Evolutionary conservation across 2,888 invertebrate species (phyloP), one percentile per base, ranked within the genome.

Genomic region (Ophion costatus): DNA sequence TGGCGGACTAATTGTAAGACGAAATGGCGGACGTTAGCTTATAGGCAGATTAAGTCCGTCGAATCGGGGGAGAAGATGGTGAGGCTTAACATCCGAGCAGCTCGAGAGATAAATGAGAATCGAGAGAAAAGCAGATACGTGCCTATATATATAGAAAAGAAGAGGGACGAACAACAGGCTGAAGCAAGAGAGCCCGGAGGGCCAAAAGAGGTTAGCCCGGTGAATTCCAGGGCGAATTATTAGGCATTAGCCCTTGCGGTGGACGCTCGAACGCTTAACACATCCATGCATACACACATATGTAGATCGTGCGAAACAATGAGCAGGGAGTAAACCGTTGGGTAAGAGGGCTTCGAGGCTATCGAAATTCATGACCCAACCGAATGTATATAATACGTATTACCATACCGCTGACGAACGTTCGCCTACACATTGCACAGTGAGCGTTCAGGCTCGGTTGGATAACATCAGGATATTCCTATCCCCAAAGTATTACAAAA

Each of bases 171-270:
- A 75, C 51, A 56, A 45, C 57, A 56, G 57, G 57, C 64, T 74
- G 66, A 81, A 42, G 77, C 73, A 70, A 79, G 66, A 76, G 78
- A 64, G 14, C 73, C 75, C 71, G 71, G 70, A 80, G 80, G 84
- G 82, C 84, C 86, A 86, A 67, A 69, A 86, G 84, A 87, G 87
- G 86, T 86, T 86, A 87, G 83, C 79, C 83, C 81, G 87, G 83
- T 81, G 87, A 84, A 84, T 86, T 84, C 79, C 86, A 83, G 86
- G 81, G 75, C 87, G 82, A 87, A 82, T 83, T 86, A 87, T 87
- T 84, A 84, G 86, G 84, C 76, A 84, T 87, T 87, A 80, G 82
- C 86, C 74, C 82, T 77, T 73, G 45, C 45, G 73, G 80, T 59
- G n/a, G 64, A 80, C n/a, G 82, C 83, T 82, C 61, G 63, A 45